Evolutionary conservation across 2,888 invertebrate species (phyloP).

Genomic region (Campaea margaritaria): DNA sequence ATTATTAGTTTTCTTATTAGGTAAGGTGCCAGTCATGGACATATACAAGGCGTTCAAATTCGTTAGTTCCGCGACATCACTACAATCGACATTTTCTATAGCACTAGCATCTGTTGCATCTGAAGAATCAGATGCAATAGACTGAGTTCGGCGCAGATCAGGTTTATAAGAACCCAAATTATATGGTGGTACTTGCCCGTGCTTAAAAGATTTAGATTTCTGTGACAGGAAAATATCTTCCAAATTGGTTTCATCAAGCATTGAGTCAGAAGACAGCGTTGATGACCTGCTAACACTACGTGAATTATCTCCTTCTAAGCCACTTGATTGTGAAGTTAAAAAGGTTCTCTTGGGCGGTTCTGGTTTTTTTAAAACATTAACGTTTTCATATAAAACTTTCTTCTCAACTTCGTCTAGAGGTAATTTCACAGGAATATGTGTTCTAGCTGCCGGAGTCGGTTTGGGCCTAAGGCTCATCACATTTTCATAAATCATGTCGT

Average conservation of each 20-base stretch:
- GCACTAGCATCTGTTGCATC: conserved; percentile 75
- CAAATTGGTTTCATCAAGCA: conserved; percentile 77
- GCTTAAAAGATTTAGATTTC: conserved; percentile 79
- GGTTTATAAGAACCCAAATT: conserved; percentile 56
- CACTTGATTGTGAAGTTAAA: conserved; percentile 49
- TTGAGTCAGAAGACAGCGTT: conserved; percentile 73
- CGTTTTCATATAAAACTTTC: conserved; percentile 71
- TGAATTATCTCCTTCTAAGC: conserved; percentile 50
- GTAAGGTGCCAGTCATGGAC: conserved; percentile 77
- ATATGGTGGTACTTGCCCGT: conserved; percentile 53
- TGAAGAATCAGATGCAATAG: conserved; percentile 70
- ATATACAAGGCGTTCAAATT: conserved; percentile 65
- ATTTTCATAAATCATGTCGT: conserved; percentile 72
- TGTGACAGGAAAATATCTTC: conserved; percentile 79
- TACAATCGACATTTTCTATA: conserved; percentile 79
- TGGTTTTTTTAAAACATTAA: conserved; percentile 59
- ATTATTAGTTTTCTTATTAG: conserved; percentile 63
- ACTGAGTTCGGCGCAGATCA: conserved; percentile 62
- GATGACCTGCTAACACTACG: conserved; percentile 67
- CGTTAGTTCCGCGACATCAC: conserved; percentile 48
- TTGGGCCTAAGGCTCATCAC: conserved; percentile 44
- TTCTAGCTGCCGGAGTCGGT: conserved; percentile 74
- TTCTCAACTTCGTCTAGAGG: conserved; percentile 52
- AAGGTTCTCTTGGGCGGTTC: conserved; percentile 65
- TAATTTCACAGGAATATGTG: conserved; percentile 63